These are phyloP conservation scores for Natator depressus DNA, from an alignment of 2,113 vertebrate genomes.

Conservation along the genomic window DNA sequence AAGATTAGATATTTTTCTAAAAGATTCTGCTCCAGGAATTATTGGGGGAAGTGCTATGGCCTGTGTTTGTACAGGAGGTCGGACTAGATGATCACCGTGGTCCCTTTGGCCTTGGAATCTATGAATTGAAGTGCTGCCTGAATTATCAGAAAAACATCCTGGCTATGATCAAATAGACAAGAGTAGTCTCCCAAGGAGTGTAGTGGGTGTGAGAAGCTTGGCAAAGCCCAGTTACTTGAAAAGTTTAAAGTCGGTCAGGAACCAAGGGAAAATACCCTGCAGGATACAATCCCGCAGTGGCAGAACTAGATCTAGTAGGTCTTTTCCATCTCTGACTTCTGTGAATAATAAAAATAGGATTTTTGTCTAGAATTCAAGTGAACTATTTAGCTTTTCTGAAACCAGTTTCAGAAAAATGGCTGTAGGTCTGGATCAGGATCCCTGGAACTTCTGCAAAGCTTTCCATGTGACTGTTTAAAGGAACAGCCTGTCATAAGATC, in stretches of 20 bases:
- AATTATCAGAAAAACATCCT: neutral
- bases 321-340: neutral
- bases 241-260: neutral
- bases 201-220: neutral
- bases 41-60: neutral
- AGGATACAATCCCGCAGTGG: neutral
- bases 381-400: neutral
- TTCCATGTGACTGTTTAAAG: constrained; percentile 8
- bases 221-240: neutral
- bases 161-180: neutral
- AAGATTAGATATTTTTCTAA: neutral
- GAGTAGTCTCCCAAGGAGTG: neutral
- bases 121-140: neutral
- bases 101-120: neutral
- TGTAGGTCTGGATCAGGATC: neutral
- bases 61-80: neutral
- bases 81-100: neutral
- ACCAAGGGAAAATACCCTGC: neutral
- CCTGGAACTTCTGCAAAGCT: neutral
- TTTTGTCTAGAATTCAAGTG: neutral
- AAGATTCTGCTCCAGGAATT: neutral
- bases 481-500: neutral
- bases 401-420: neutral
- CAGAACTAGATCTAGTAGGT: neutral
- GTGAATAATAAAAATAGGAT: neutral